Base-by-base conservation (phyloP, 1,140 invertebrate species). In the Archivesica marissinica region DNA sequence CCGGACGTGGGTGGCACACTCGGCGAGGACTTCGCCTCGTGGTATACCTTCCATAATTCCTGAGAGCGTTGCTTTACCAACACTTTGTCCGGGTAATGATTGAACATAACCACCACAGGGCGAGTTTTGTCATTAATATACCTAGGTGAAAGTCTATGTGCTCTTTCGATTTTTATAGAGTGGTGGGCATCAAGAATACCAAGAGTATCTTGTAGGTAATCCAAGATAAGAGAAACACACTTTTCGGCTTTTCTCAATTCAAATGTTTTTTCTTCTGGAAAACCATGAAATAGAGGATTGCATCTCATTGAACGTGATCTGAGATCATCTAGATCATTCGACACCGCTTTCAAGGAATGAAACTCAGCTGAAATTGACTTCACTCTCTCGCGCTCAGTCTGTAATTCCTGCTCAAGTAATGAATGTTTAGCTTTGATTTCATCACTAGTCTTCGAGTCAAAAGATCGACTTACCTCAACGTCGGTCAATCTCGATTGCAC, bases 131-230 rank as follows among this genome's bases (percentile, higher is more conserved):
- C 25, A 61, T 61, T 30, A 30, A 20, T 13, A 13, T 35, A 35
- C 6, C 33, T 61, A 30, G 59, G 11, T 13, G 11, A 3, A 35
- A 61, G 59, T 30, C 59, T 61, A 30, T 61, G 59, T 13, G 59
- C 59, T 61, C 59, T 15, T 61, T 61, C 25, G 33, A 61, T 61
- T 61, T 61, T 61, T 61, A 61, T 61, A 61, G 23, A 3, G 13
- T 35, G 2, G 23, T 61, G 59, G 3, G 59, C 59, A 61, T 61
- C 23, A 2, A 23, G 59, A 30, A 61, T 61, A 30, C 15, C 7
- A 6, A 61, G 23, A 61, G 20, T 3, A 30, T 61, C 59, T 20
- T 30, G 28, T 9, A 28, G 4, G 28, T 61, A 61, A 28, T 61
- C 23, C 15, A 28, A 30, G 6, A 61, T 13, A 35, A 61, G 33